phyloP scores from a whole-genome alignment of 2,113 vertebrate genomes.

The Barbus barbus region DNA sequence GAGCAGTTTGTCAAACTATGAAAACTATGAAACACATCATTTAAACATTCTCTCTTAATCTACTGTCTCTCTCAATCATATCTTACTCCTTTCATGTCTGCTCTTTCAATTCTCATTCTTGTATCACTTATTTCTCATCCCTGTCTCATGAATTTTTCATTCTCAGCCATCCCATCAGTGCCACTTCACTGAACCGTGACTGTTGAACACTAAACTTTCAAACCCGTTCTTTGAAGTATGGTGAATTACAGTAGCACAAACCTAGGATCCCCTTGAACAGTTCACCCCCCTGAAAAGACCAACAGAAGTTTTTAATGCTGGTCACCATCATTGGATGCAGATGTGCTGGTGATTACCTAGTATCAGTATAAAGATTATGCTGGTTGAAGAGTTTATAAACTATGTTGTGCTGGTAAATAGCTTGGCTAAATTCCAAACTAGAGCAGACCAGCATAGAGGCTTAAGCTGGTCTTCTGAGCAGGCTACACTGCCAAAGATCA shows the following conservation, averaged over 20 bases:
- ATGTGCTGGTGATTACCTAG: neutral
- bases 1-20: neutral
- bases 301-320: neutral
- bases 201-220: conserved; percentile 7
- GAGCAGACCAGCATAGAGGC: neutral
- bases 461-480: neutral
- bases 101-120: neutral
- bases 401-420: neutral
- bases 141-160: neutral
- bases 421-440: neutral
- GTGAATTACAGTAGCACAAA: neutral
- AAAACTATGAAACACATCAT: neutral
- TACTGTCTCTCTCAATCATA: neutral
- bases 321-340: neutral
- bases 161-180: neutral
- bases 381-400: neutral
- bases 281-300: neutral
- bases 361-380: neutral
- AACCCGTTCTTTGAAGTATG: neutral
- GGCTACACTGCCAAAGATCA: neutral
- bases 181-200: conserved; percentile 10
- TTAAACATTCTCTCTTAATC: neutral
- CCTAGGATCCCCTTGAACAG: neutral
- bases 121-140: conserved; percentile 5
- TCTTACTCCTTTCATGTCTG: neutral